Percentiles rank a stretch among this genome's conserved stretches.
These are phyloP conservation scores for Xanthia togata DNA, from an alignment of 2,888 invertebrate genomes.

Conservation along the genomic window DNA sequence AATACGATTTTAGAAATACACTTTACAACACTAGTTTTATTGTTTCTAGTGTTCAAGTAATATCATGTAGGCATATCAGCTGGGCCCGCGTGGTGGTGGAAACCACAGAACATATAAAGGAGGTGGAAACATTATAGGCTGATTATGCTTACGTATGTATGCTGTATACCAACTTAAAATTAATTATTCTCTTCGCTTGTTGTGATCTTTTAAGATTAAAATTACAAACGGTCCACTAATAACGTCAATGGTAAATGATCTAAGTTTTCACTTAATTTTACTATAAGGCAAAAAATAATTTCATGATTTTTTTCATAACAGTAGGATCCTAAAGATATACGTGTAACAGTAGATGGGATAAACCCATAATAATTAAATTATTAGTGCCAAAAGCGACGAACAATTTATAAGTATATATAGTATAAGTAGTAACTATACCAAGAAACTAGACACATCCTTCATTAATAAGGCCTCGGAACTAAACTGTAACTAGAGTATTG, in stretches of 20 bases:
- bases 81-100: too few species aligned
- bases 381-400: not conserved
- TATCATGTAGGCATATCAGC: not conserved
- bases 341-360: not conserved
- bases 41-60: not conserved
- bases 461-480: constrained; percentile 33
- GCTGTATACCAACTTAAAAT: not conserved
- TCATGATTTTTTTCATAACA: not conserved
- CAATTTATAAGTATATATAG: too few species aligned
- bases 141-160: too few species aligned
- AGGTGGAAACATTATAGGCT: too few species aligned
- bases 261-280: not conserved
- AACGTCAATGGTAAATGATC: not conserved
- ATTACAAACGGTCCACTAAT: not conserved
- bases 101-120: too few species aligned
- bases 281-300: not conserved
- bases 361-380: not conserved
- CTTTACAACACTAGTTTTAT: not conserved
- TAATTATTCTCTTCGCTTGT: not conserved
- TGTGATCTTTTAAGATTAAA: not conserved
- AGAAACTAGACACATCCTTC: constrained; percentile 26
- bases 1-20: constrained; percentile 3
- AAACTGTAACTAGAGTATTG: constrained; percentile 42
- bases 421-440: not conserved
- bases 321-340: too few species aligned